Evolutionary conservation across 2,797 vertebrate genomes (phyloP).

Genomic region (Anomalospiza imberbis): DNA sequence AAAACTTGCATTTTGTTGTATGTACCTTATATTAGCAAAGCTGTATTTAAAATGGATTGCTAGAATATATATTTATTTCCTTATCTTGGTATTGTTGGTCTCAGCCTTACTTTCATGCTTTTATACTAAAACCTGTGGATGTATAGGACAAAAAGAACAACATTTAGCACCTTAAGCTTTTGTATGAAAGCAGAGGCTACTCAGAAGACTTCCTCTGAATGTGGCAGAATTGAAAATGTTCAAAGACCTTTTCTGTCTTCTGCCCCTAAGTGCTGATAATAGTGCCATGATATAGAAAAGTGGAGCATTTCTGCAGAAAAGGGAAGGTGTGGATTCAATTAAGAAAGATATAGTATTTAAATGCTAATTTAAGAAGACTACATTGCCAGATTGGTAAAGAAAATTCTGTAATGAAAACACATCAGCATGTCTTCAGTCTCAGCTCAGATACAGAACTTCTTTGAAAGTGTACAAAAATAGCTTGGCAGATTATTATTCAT

Average conservation of each 20-base stretch:
- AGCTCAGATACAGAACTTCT: constrained; percentile 1
- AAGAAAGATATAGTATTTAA: background rate
- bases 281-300: background rate
- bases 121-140: background rate
- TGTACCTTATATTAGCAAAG: background rate
- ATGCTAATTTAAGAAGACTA: background rate
- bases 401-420: constrained; percentile 9
- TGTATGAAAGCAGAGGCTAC: background rate
- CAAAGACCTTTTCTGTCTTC: background rate
- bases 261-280: background rate
- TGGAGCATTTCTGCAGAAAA: background rate
- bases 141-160: background rate
- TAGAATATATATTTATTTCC: background rate
- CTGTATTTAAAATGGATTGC: background rate
- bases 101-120: background rate
- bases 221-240: background rate
- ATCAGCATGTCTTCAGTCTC: background rate
- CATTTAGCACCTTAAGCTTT: background rate
- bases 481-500: constrained; percentile 44
- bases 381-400: background rate
- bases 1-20: background rate
- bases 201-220: fast-evolving
- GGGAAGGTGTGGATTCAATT: background rate
- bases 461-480: constrained; percentile 59
- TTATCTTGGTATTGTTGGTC: background rate